Conservation (phyloP, 2,888 invertebrate species). For the Disparrhopalites patrizii region DNA sequence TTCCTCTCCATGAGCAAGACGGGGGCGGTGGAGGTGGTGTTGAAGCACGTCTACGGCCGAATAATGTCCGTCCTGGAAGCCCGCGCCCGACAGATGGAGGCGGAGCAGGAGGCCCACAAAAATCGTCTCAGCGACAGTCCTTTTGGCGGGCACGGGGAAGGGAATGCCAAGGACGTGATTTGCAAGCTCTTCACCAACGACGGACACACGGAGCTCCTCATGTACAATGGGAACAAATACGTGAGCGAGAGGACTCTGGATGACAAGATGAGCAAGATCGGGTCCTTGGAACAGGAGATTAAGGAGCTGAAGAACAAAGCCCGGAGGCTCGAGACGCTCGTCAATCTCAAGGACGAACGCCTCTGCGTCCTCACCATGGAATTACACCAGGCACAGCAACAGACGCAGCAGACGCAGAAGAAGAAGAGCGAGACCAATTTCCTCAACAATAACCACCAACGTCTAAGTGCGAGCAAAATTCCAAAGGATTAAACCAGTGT, state of each 20-base stretch:
- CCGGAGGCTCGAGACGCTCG: conserved; percentile 35
- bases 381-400: conserved; percentile 29
- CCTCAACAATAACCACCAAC: neutral
- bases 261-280: conserved; percentile 22
- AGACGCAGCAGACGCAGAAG: neutral
- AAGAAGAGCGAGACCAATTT: neutral
- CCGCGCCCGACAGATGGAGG: conserved; percentile 1
- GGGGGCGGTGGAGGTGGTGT: conserved; percentile 42
- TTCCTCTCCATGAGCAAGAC: conserved; percentile 40
- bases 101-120: conserved; percentile 18
- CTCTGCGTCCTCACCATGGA: conserved; percentile 35
- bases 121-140: neutral
- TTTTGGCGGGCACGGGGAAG: conserved; percentile 27
- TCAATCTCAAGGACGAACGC: conserved; percentile 36
- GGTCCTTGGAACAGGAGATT: conserved; percentile 29
- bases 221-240: conserved; percentile 34
- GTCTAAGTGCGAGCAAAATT: too few relatives aligned
- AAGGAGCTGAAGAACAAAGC: conserved; percentile 37
- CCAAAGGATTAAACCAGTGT: too few relatives aligned
- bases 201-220: conserved; percentile 37
- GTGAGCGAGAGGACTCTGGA: conserved; percentile 25
- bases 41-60: conserved; percentile 16
- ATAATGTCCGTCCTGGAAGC: conserved; percentile 16
- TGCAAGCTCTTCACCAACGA: conserved; percentile 30
- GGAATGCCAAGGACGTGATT: conserved; percentile 18